These are phyloP conservation scores for Myotis pilosus DNA, from an alignment of 2,797 vertebrate species.

Conservation along the genomic window DNA sequence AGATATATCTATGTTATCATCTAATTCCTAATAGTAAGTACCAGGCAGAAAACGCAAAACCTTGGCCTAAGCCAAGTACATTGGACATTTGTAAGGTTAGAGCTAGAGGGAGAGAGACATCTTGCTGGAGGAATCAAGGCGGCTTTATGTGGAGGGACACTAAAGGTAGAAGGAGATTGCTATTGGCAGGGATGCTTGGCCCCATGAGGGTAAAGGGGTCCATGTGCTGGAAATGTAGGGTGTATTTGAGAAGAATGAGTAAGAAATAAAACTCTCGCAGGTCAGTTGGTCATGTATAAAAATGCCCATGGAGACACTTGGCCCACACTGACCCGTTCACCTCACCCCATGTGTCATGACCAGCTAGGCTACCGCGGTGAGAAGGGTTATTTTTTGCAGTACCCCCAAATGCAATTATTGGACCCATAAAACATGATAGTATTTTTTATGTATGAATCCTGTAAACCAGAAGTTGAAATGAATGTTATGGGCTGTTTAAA, in stretches of 20 bases:
- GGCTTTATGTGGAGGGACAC: not conserved
- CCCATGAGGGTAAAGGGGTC: not conserved
- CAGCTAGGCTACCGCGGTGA: not conserved
- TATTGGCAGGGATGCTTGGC: not conserved
- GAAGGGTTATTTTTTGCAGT: not conserved
- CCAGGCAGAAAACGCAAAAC: constrained; percentile 10
- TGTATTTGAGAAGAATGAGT: not conserved
- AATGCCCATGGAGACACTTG: not conserved
- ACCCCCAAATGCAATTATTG: not conserved
- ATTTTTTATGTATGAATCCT: not conserved
- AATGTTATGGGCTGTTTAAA: not conserved
- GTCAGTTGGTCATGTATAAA: not conserved
- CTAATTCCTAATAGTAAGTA: not conserved
- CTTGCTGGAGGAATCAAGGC: not conserved
- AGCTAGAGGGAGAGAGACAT: not conserved
- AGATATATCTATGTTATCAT: not conserved
- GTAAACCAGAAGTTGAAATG: not conserved
- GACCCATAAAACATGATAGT: not conserved
- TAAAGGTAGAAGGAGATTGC: not conserved
- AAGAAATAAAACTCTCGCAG: not conserved
- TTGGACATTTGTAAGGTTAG: not conserved
- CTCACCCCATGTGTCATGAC: not conserved
- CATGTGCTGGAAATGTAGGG: not conserved
- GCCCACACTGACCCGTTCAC: not conserved
- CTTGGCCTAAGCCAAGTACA: not conserved